Percentiles rank a stretch among this genome's conserved stretches.
Evolutionary conservation across 2,797 vertebrate species (phyloP).

Genomic region (Phaenicophaeus curvirostris): DNA sequence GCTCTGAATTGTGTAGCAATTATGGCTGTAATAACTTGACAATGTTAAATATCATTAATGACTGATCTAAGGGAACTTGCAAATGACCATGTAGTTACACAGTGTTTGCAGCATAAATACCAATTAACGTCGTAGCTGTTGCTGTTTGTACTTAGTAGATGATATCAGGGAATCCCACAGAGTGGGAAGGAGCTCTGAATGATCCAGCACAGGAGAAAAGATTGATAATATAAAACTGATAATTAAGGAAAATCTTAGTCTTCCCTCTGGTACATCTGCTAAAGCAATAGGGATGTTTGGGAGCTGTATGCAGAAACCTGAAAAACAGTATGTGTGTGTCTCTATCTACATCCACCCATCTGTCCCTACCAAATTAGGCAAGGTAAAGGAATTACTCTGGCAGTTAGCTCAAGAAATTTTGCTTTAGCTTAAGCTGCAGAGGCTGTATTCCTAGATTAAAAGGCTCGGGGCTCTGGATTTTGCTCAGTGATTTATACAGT

Average conservation of each 20-base stretch:
- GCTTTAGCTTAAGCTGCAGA: not conserved
- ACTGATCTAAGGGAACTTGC: constrained; percentile 53
- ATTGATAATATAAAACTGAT: not conserved
- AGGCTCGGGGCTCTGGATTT: not conserved
- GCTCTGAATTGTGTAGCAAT: constrained; percentile 66
- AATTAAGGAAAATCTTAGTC: not conserved
- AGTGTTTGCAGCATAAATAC: constrained; percentile 66
- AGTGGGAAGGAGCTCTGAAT: not conserved
- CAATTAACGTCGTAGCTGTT: constrained; percentile 55
- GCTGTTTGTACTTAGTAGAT: constrained; percentile 20
- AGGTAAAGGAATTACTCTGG: not conserved
- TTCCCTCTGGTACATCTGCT: not conserved
- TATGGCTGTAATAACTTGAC: constrained; percentile 70
- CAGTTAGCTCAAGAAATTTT: not conserved
- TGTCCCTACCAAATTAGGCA: not conserved
- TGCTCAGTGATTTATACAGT: not conserved
- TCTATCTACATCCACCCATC: not conserved
- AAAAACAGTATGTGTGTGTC: not conserved
- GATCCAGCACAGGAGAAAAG: not conserved
- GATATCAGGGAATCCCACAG: not conserved
- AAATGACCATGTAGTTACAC: constrained; percentile 61
- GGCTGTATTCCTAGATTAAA: not conserved
- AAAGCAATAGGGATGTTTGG: not conserved
- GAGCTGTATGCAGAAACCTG: not conserved
- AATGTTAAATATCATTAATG: constrained; percentile 71